Evolutionary conservation across 2,888 invertebrate genomes (phyloP).

Genomic region (Lamproptera curius): DNA sequence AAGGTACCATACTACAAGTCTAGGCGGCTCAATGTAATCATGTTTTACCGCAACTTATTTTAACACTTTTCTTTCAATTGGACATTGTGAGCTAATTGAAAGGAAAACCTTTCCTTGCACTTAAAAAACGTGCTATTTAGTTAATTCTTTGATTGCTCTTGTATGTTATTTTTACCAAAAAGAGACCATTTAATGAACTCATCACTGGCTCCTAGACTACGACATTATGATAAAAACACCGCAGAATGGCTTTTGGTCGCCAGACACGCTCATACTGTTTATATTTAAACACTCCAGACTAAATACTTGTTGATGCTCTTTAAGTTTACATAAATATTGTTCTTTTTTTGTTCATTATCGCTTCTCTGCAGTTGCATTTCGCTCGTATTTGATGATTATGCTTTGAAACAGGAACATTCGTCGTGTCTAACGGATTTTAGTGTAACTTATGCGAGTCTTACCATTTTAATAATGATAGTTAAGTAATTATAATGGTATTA

Average conservation of each 20-base stretch:
- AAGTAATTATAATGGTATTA: too few species aligned
- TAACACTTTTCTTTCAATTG: too few species aligned
- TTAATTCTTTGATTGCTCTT: too few species aligned
- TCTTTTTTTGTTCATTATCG: slow-evolving; percentile 9
- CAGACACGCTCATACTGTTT: slow-evolving; percentile 22
- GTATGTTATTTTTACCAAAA: background rate
- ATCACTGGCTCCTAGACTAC: slow-evolving; percentile 22
- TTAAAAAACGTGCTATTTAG: too few species aligned
- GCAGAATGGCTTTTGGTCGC: slow-evolving; percentile 25
- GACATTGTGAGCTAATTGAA: too few species aligned
- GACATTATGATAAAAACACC: slow-evolving; percentile 28
- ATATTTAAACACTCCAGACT: slow-evolving; percentile 21
- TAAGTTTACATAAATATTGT: slow-evolving; percentile 22
- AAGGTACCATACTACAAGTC: too few species aligned
- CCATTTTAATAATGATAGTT: too few species aligned
- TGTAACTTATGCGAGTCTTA: background rate
- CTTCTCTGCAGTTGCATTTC: background rate
- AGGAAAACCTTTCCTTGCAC: too few species aligned
- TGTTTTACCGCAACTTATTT: too few species aligned
- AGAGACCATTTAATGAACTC: background rate
- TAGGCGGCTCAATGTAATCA: too few species aligned
- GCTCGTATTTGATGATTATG: background rate
- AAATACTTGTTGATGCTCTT: slow-evolving; percentile 27
- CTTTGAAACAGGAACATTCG: background rate
- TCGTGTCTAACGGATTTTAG: slow-evolving; percentile 1